Evolutionary conservation across 2,797 vertebrate species (phyloP), one percentile per base, ranked within the genome.

Genomic region (Diglossa cyanea): DNA sequence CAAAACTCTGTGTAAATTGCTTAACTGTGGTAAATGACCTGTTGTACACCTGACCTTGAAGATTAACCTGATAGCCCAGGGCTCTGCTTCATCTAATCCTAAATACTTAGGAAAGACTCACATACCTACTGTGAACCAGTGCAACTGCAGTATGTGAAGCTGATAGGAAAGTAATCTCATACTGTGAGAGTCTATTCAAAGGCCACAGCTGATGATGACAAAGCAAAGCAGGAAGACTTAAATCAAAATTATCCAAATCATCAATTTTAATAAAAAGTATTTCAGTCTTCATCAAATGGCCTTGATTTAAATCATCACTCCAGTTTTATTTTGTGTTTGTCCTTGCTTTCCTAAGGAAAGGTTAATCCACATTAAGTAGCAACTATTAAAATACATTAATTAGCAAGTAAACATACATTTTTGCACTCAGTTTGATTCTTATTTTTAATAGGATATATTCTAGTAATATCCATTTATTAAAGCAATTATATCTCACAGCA

Each of bases 371-470:
- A 54, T 58, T 89, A 71, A 61, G 45, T 55, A 54, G 39, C 74
- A 75, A 66, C 63, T 85, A 50, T 86, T 92, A 86, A 90, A 88
- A 88, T 55, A 47, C 11, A 79, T 82, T 86, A n/a, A 93, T 90
- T 91, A 83, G 42, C 61, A 87, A 89, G 68, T 85, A 94, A 95
- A 95, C 86, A 93, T 50, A 53, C 5, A 85, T 83, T 87, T 95
- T 90, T 91, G 65, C 33, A 88, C 28, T 66, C 53, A 53, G 37
- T 68, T 92, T 80, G 33, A 16, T 65, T 89, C 57, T 90, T 61
- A 33, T 65, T 90, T 93, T 92, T 80, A 93, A 87, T 65, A 83
- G 50, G 50, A 71, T 77, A 68, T 74, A 54, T 57, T 91, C 47
- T 40, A 74, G 26, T 48, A 37, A 50, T 74, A 68, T 54, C 70